Base-by-base conservation (phyloP, 2,797 vertebrate species). In the Spheniscus humboldti region DNA sequence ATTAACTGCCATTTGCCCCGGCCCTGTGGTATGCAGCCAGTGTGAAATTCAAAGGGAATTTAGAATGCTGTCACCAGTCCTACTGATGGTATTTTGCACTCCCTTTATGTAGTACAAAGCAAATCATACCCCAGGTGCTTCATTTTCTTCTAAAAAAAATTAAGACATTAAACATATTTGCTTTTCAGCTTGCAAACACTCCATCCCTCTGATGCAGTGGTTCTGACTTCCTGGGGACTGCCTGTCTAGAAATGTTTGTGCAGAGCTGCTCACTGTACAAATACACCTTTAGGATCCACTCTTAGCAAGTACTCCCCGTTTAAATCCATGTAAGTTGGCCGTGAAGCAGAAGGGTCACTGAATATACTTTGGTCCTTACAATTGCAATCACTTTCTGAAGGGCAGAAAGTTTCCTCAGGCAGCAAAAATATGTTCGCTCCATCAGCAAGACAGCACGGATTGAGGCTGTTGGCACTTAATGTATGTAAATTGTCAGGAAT, bases 121-220 rank as follows among this genome's bases (percentile, higher is more conserved):
- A 77, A 91, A 95, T 91, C 1, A 0, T 67, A 87, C 63, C 84
- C 47, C n/a, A 68, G 57, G 45, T 86, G 48, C 60, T 89, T 87
- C 35, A 56, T 91, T 77, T 83, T 87, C 77, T 86, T 60, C n/a
- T 71, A 60, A 88, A 89, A 91, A 94, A 94, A 85, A 76, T 66
- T 35, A 87, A 87, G 92, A 94, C 41, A 85, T 91, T 83, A 71
- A 95, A 82, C n/a, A 48, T 90, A 92, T 91, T 95, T 96, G 76
- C 41, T 92, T 88, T 96, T 89, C 33, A 92, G 64, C 64, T 89
- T 90, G 55, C 2, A 5, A 88, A 57, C 17, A 6, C 64, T 92
- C 71, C 80, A 64, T 92, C 37, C 37, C 30, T 80, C 60, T 74
- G 52, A 68, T 88, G 56, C 67, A 50, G 60, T 55, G 48, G 11